Evolutionary conservation across 2,113 vertebrate genomes (phyloP), one percentile per base, ranked within the genome.

Genomic region (Cebidichthys violaceus): DNA sequence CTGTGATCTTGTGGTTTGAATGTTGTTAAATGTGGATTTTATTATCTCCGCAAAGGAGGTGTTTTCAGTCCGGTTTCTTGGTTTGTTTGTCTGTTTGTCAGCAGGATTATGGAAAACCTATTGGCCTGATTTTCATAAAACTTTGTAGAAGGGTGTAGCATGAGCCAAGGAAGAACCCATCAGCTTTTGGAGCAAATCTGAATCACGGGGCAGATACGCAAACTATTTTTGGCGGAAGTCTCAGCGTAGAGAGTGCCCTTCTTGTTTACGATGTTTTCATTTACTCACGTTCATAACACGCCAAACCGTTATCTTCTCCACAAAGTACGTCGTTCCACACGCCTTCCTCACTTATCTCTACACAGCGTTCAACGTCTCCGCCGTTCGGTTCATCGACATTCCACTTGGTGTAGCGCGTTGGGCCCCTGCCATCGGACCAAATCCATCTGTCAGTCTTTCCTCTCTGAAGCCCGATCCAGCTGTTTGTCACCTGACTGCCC

Each of bases 221-320:
- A 39, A 52, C 22, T 2, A 52, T 52, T 52, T 52, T n/a, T 22
- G 20, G 20, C 8, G 20, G 50, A 52, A 20, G 50, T 52, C 45
- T 5, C 13, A 50, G 47, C 6, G 18, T 6, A 18, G 15, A 50
- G 45, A 5, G 17, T 50, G 6, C 18, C 7, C 6, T 18, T 50
- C 18, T 22, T 9, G 22, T 54, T 37, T 22, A 22, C 6, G 0
- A 62, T 37, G 61, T n/a, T 64, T 27, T 8, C 9, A 35, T 68
- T 62, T 14, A 78, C 86, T 87, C 20, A 88, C 78, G 18, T 15
- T 82, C 18, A 15, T 82, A 82, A 65, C 86, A 88, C 11, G 74
- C 59, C 17, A 14, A 67, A 13, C 1, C n/a, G 0, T 6, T 35
- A 0, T 0, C 6, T 0, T 24, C 0, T 13, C 0, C 27, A 69